Evolutionary conservation across 2,113 vertebrate species (phyloP), one percentile per base, ranked within the genome.

Genomic region (Arothron firmamentum): DNA sequence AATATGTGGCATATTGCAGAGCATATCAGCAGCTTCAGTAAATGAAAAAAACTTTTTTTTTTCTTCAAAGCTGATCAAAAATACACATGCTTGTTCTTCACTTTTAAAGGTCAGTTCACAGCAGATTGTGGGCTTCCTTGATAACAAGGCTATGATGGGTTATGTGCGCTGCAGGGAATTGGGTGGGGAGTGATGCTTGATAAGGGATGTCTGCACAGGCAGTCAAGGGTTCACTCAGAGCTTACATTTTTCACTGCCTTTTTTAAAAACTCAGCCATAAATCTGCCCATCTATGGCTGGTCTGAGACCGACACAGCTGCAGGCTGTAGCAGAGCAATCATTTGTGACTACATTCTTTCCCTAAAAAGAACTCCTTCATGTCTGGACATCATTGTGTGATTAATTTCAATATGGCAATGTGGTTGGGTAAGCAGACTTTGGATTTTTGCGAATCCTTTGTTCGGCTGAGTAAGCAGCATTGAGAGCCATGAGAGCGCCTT

Each of bases 231-330:
- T 71, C 12, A 75, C 75, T 70, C 53, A 41, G 47, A 66, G 74
- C 87, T 85, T 75, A 76, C 58, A 82, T 82, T 87, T 87, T 83
- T 81, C 81, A 83, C 84, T 80, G 80, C 70, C 70, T 74, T 45
- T 45, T 38, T 9, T 11, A 9, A 34, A 9, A 65, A 67, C 63
- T 60, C 34, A n/a, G 80, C 72, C 78, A 62, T 78, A 78, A 81
- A 71, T 70, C 43, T 80, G 68, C 56, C 85, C 87, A 83, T 88
- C 75, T 86, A 85, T 41, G 87, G 85, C 56, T n/a, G 64, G 74
- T 61, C 72, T 59, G 65, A 74, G 73, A 56, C 50, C 34, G 68
- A 60, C 65, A 56, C 58, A 60, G 72, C 73, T 63, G 57, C 52
- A 56, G 62, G 62, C 72, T 65, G 55, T 1, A 65, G 72, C 45